Evolutionary conservation across 2,888 invertebrate species (phyloP), one percentile per base, ranked within the genome.

Genomic region (Cremastobaeus sp.): DNA sequence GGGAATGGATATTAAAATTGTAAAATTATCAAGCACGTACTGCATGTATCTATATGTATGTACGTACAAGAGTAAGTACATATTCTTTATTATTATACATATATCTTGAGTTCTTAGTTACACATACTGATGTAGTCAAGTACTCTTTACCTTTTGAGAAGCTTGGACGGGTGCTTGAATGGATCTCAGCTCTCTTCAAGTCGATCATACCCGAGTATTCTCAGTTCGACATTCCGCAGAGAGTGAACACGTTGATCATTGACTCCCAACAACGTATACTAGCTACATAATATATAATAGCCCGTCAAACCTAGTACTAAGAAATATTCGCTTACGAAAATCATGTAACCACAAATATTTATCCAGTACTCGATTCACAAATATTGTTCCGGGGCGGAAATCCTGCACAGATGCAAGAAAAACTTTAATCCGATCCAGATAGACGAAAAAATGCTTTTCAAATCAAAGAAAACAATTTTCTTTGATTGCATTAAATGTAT

Each of bases 151-250:
- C 71, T 71, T 71, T 71, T 64, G 71, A 71, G 71, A 64, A 64
- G 71, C 64, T 71, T 41, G 71, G 71, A 71, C 71, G 64, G 64
- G 64, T 52, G 64, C 64, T 64, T 71, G 64, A 71, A 71, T 71
- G 62, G 64, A 35, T 64, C 71, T 70, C 50, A 57, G 57, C 50
- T 57, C 64, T 64, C 64, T 41, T 62, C 71, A 71, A 71, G 64
- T 71, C 64, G 64, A 71, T 71, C 71, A 52, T 71, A 57, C 62
- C 45, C 37, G 57, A 50, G 57, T 55, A 62, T 70, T 70, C 62
- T 47, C 55, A 50, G 50, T 71, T 71, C 71, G 71, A 71, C 64
- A 64, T 71, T 71, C 64, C 59, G 45, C 57, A 50, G 57, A 41
- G 62, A 64, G n/a, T n/a, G n/a, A n/a, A 57, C 70, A 64, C 70